Evolutionary conservation across 1,140 invertebrate genomes (phyloP).

Genomic region (Drosophila carrolli): DNA sequence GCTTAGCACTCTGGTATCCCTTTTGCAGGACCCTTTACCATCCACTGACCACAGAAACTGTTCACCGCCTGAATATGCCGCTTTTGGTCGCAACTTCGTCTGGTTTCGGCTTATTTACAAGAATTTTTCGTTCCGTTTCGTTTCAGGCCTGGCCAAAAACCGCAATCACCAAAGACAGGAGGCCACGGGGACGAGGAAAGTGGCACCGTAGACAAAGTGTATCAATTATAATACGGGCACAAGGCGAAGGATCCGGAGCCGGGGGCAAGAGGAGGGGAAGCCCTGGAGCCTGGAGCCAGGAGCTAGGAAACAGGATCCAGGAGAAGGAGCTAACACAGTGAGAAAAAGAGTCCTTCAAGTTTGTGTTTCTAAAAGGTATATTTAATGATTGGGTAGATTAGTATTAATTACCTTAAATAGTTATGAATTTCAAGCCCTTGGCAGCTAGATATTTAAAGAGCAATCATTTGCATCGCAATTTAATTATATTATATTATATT

Average conservation of each 20-base stretch:
- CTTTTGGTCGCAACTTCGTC: constrained; percentile 57
- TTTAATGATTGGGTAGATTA: too few relatives aligned
- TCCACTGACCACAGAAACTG: constrained; percentile 40
- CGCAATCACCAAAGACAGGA: constrained; percentile 11
- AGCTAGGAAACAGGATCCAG: constrained; percentile 2
- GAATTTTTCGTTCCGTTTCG: constrained; percentile 57
- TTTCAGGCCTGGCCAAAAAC: constrained; percentile 49
- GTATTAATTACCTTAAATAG: too few relatives aligned
- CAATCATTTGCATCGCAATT: too few relatives aligned
- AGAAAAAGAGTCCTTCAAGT: not conserved
- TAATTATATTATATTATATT: too few relatives aligned
- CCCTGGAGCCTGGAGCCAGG: constrained; percentile 6
- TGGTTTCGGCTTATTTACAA: constrained; percentile 69
- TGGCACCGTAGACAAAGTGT: constrained; percentile 65
- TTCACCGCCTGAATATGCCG: constrained; percentile 21
- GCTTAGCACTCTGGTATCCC: not conserved
- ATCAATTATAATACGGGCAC: constrained; percentile 80
- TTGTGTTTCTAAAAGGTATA: too few relatives aligned
- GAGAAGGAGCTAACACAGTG: not conserved
- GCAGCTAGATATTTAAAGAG: too few relatives aligned
- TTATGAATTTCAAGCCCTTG: too few relatives aligned
- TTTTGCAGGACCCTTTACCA: not conserved
- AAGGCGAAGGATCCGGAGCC: constrained; percentile 25
- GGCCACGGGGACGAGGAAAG: not conserved
- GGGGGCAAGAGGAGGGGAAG: not conserved